Evolutionary conservation across 53 echinoderm and acorn worm genomes (phyloP).

Genomic region (Paracentrotus lividus): DNA sequence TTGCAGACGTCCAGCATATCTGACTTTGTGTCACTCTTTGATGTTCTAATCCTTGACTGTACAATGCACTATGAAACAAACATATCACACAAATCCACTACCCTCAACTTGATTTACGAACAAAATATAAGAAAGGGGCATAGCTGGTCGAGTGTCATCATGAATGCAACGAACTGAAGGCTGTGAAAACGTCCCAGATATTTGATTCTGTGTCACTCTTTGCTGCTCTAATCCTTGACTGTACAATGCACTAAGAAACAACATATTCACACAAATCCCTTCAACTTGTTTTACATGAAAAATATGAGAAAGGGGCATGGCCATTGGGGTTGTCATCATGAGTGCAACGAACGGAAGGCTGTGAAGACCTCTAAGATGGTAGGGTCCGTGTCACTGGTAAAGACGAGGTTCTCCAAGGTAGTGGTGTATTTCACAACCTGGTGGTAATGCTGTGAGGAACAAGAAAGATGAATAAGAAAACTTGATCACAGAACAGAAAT

Average conservation of each 20-base stretch:
- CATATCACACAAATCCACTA: too few species aligned
- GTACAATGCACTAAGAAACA: not conserved
- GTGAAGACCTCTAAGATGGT: slow-evolving; percentile 90
- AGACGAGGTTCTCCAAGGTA: slow-evolving; percentile 91
- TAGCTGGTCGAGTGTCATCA: too few species aligned
- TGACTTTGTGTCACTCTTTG: too few species aligned
- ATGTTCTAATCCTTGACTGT: too few species aligned
- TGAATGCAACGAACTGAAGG: too few species aligned
- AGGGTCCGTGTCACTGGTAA: slow-evolving; percentile 91
- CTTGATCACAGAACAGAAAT: not conserved
- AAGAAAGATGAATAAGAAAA: slow-evolving; percentile 30
- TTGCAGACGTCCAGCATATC: too few species aligned
- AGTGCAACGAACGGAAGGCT: slow-evolving; percentile 87
- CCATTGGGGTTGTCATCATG: slow-evolving; percentile 72
- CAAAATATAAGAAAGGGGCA: too few species aligned
- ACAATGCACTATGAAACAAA: too few species aligned
- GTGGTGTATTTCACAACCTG: slow-evolving; percentile 90
- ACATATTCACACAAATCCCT: not conserved
- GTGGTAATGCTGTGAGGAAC: slow-evolving; percentile 82
- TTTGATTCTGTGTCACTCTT: too few species aligned
- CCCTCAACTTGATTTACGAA: too few species aligned
- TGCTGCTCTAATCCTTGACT: not conserved
- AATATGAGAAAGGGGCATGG: not conserved
- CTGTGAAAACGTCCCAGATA: too few species aligned
- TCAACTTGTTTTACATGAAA: too few species aligned